Evolutionary conservation across 2,888 invertebrate species (phyloP).

Genomic region (Leuctra nigra): DNA sequence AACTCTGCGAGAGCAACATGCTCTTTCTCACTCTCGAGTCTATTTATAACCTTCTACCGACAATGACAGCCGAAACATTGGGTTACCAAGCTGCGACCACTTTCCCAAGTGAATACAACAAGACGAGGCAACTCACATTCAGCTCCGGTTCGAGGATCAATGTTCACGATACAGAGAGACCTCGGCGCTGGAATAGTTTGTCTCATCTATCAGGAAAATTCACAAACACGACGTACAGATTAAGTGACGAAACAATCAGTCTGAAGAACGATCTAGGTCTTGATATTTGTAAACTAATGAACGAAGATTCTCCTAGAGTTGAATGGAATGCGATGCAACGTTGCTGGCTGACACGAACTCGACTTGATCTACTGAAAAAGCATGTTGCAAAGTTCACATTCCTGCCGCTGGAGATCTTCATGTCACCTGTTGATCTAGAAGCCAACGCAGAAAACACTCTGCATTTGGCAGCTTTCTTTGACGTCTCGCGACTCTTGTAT

Average conservation of each 20-base stretch:
- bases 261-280: conserved; percentile 34
- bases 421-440: conserved; percentile 18
- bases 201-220: conserved; percentile 31
- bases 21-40: conserved; percentile 38
- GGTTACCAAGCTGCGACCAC: conserved; percentile 35
- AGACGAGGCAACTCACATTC: conserved; percentile 31
- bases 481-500: conserved; percentile 38
- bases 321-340: conserved; percentile 38
- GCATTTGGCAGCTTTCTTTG: conserved; percentile 38
- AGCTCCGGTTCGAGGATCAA: conserved; percentile 32
- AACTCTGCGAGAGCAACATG: conserved; percentile 28
- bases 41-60: conserved; percentile 36
- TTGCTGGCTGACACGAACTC: conserved; percentile 33
- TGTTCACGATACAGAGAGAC: conserved; percentile 29
- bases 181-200: conserved; percentile 34
- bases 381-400: conserved; percentile 33
- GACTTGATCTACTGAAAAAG: too few species aligned
- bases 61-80: conserved; percentile 32
- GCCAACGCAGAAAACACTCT: conserved; percentile 31
- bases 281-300: conserved; percentile 30
- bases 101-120: conserved; percentile 30
- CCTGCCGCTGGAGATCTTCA: conserved; percentile 37
- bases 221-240: conserved; percentile 33
- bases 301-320: conserved; percentile 32
- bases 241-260: conserved; percentile 30